Conservation (phyloP, 2,888 invertebrate species). For the Thalpophila matura region DNA sequence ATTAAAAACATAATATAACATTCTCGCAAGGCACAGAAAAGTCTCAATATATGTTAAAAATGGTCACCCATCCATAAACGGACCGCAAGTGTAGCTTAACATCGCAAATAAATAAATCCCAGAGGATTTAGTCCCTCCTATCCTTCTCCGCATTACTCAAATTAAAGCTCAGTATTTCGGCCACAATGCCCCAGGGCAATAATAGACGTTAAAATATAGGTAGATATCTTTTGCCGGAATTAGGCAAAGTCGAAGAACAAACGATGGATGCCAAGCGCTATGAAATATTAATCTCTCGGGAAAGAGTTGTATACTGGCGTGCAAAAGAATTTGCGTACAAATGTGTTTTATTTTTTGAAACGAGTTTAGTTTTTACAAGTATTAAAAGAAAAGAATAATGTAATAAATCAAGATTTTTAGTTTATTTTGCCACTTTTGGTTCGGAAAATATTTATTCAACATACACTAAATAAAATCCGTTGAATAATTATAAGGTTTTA, state of each 20-base stretch:
- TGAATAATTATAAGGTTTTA: not conserved
- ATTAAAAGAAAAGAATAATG: too few relatives aligned
- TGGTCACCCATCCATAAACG: too few relatives aligned
- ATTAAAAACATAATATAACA: too few relatives aligned
- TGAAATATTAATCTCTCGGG: constrained; percentile 61
- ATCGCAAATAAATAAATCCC: not conserved
- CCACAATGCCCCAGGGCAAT: constrained; percentile 1
- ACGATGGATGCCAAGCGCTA: constrained; percentile 33
- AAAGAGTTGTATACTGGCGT: constrained; percentile 30
- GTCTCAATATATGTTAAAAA: too few relatives aligned
- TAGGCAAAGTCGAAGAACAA: constrained; percentile 34
- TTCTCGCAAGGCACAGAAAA: too few relatives aligned
- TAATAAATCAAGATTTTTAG: too few relatives aligned
- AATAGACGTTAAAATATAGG: constrained; percentile 9
- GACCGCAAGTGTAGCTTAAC: too few relatives aligned
- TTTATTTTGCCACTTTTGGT: too few relatives aligned
- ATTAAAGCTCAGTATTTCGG: constrained; percentile 20
- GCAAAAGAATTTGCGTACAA: not conserved
- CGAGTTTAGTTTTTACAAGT: too few relatives aligned
- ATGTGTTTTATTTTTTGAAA: not conserved
- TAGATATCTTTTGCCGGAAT: constrained; percentile 36
- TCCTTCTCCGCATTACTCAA: not conserved
- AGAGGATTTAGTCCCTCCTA: not conserved
- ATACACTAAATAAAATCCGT: too few relatives aligned
- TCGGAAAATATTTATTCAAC: too few relatives aligned